Evolutionary conservation across 1,140 invertebrate genomes (phyloP).

Genomic region (Uloborus diversus): DNA sequence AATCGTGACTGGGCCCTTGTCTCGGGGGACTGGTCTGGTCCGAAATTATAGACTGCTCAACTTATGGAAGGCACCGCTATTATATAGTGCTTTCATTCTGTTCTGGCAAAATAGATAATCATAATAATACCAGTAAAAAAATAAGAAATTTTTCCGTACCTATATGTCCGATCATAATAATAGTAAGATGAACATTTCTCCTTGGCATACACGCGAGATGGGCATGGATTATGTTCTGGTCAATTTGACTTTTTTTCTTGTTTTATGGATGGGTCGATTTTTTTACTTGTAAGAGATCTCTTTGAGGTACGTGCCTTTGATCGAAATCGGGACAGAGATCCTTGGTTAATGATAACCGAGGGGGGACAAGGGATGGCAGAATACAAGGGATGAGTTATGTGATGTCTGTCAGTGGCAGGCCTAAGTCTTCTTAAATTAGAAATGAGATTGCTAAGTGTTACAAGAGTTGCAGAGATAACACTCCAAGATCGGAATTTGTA

Average conservation of each 20-base stretch:
- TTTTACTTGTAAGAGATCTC: not conserved
- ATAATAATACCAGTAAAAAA: conserved; percentile 28
- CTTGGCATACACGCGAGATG: not conserved
- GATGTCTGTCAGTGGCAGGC: no score
- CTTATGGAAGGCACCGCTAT: not conserved
- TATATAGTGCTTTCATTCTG: conserved; percentile 2
- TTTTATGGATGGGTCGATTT: not conserved
- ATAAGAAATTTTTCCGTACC: not conserved
- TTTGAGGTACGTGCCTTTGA: no score
- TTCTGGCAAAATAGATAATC: conserved; percentile 18
- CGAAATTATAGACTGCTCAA: conserved; percentile 21
- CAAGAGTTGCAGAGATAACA: no score
- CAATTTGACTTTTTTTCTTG: not conserved
- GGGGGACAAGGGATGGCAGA: no score
- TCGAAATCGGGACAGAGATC: no score
- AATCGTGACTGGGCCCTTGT: conserved; percentile 32
- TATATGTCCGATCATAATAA: conserved; percentile 13
- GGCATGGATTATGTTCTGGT: not conserved
- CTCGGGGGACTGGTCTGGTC: not conserved
- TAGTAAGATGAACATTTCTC: not conserved
- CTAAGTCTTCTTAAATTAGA: no score
- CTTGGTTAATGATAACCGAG: no score
- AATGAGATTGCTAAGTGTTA: no score
- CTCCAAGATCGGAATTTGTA: no score
- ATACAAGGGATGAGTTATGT: no score